A percentile compares a stretch with the other conserved stretches of the same genome.
phyloP scores from a whole-genome alignment of 1,140 invertebrate genomes.

The Drosophila nikananu region DNA sequence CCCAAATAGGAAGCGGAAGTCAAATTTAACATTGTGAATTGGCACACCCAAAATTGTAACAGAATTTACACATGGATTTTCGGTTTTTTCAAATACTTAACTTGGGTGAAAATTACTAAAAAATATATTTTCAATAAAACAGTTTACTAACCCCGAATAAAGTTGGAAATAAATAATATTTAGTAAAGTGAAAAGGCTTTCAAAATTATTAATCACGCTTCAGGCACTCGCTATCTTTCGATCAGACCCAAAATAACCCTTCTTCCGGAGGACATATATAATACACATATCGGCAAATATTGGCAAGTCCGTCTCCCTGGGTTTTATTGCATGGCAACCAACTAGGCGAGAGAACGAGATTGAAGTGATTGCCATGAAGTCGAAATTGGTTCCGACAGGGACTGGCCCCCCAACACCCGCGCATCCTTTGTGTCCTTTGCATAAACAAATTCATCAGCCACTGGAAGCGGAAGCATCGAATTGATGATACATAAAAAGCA shows the following conservation, averaged over 20 bases:
- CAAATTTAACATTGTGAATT: conserved; percentile 2
- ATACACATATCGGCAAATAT: conserved; percentile 17
- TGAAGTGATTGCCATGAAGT: conserved; percentile 58
- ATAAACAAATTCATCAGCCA: conserved; percentile 65
- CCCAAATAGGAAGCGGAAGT: conserved; percentile 69
- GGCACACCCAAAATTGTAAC: too few relatives aligned
- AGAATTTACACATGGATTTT: not conserved
- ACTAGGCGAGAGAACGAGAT: conserved; percentile 36
- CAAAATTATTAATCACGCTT: not conserved
- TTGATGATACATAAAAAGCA: conserved; percentile 50
- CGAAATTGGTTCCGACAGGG: conserved; percentile 26
- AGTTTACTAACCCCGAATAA: not conserved
- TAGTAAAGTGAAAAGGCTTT: not conserved
- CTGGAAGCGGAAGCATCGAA: conserved; percentile 24
- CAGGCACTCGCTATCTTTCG: too few relatives aligned
- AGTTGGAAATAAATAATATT: not conserved
- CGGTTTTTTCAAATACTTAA: not conserved
- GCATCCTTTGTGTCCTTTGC: conserved; percentile 38
- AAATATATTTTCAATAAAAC: not conserved
- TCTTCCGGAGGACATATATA: not conserved
- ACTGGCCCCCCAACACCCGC: too few relatives aligned
- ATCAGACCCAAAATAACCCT: not conserved
- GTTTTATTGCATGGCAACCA: conserved; percentile 45
- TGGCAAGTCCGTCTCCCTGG: conserved; percentile 17
- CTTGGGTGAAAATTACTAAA: not conserved